Evolutionary conservation across 2,797 vertebrate genomes (phyloP).

Genomic region (Echiichthys vipera): DNA sequence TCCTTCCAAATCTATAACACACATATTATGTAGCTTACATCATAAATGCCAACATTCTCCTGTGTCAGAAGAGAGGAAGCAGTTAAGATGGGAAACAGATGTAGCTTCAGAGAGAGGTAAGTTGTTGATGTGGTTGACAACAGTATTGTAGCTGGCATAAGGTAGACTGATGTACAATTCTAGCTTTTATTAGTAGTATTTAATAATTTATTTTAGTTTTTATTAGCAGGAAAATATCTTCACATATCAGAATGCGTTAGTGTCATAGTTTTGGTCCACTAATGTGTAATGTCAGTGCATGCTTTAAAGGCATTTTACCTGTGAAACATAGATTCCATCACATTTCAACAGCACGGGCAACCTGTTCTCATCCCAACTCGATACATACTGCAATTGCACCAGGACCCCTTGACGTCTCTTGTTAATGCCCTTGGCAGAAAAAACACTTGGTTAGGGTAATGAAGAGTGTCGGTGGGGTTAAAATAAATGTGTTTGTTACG

Average conservation of each 20-base stretch:
- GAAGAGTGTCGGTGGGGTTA: too few species aligned
- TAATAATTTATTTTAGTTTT: too few species aligned
- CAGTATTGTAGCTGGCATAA: constrained; percentile 16
- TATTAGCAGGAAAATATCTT: not conserved
- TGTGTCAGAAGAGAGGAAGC: constrained; percentile 65
- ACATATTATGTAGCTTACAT: constrained; percentile 59
- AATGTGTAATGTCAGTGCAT: not conserved
- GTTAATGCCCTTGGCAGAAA: too few species aligned
- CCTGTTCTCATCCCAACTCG: too few species aligned
- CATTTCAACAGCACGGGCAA: too few species aligned
- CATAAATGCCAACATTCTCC: constrained; percentile 59
- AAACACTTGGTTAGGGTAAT: too few species aligned
- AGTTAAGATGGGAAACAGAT: constrained; percentile 79
- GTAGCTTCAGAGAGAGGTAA: constrained; percentile 43
- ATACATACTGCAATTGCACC: too few species aligned
- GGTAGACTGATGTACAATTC: too few species aligned
- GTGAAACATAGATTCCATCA: not conserved
- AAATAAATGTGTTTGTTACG: too few species aligned
- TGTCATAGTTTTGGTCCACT: not conserved
- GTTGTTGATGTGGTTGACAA: constrained; percentile 53
- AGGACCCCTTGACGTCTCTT: too few species aligned
- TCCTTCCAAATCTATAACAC: constrained; percentile 51
- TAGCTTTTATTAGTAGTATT: not conserved
- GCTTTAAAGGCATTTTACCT: not conserved
- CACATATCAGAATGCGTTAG: not conserved